phyloP scores from a whole-genome alignment of 2,888 invertebrate genomes.

The Drosophila gaucha region DNA sequence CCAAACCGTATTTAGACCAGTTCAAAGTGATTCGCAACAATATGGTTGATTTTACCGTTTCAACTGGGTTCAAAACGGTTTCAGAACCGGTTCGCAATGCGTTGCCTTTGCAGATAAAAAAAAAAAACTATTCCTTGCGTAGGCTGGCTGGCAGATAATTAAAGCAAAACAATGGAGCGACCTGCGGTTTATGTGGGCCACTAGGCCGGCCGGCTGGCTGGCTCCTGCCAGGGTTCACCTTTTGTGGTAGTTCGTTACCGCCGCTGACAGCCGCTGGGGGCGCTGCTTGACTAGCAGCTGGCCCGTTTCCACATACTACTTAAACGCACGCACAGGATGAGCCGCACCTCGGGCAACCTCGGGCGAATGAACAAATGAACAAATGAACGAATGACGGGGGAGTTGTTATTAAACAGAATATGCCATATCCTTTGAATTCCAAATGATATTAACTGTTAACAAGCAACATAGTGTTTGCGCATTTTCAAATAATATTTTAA shows the following conservation, averaged over 20 bases:
- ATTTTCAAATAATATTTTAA: not conserved
- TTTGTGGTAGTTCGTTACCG: constrained; percentile 13
- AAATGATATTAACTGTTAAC: constrained; percentile 6
- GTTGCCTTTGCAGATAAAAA: not conserved
- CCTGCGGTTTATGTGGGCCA: too few species aligned
- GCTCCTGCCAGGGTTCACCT: too few species aligned
- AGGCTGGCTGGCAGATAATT: constrained; percentile 22
- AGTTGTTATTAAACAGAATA: constrained; percentile 51
- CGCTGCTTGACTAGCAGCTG: constrained; percentile 3
- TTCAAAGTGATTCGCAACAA: constrained; percentile 4
- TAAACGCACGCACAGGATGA: not conserved
- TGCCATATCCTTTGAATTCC: constrained; percentile 35
- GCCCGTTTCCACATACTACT: not conserved
- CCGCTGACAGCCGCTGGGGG: not conserved
- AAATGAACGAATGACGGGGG: not conserved
- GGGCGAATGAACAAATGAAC: not conserved
- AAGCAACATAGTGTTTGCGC: constrained; percentile 5
- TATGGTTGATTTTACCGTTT: constrained; percentile 4
- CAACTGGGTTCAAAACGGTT: not conserved
- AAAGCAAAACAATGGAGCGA: constrained; percentile 25
- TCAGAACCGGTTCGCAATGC: not conserved
- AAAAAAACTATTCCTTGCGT: not conserved
- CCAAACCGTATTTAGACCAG: not conserved
- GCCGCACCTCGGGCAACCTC: not conserved
- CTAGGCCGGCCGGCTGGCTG: constrained; percentile 6